Evolutionary conservation across 2,888 invertebrate species (phyloP), one percentile per base, ranked within the genome.

Genomic region (Eupithecia dodoneata): DNA sequence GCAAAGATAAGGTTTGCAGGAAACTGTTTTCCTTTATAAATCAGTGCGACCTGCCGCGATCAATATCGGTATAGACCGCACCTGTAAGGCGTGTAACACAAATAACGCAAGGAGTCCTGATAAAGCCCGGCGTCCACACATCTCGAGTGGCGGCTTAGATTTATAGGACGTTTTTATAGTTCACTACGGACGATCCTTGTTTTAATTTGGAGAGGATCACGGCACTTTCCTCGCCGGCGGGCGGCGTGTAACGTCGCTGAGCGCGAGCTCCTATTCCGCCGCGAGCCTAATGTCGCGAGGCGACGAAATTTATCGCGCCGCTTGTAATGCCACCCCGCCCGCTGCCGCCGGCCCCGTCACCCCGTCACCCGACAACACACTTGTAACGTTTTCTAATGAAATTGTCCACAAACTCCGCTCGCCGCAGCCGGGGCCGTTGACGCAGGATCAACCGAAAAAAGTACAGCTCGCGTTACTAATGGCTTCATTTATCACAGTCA

Each of bases 401-500:
- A 94, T 95, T 94, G 94, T 95, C 94, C 94, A 93, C 94, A 92
- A 93, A 90, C 91, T 90, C 91, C 90, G 90, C 90, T 91, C 91
- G 90, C 92, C 91, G 87, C 91, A 91, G 89, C 92, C 90, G 90
- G 87, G 90, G 90, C 90, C 91, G 92, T 89, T 89, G 92, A 88
- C 93, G 92, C 90, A 92, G 94, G 94, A 94, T 94, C 92, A 94
- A 94, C 94, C 94, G 91, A 94, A 94, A 94, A 94, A 95, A 94
- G 92, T 93, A 92, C 91, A 92, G 93, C 94, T 94, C 94, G 92
- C 93, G 92, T 94, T 94, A 94, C 95, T 94, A 94, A 95, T 95
- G 94, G 94, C 93, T 93, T 93, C 94, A 95, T 95, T 94, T 94
- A 94, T 95, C 95, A 94, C 93, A 94, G 94, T 94, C 95, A 93